A percentile compares a stretch with the other conserved stretches of the same genome.
Evolutionary conservation across 2,797 vertebrate genomes (phyloP).

Genomic region (Gymnoscopelus microlampas): DNA sequence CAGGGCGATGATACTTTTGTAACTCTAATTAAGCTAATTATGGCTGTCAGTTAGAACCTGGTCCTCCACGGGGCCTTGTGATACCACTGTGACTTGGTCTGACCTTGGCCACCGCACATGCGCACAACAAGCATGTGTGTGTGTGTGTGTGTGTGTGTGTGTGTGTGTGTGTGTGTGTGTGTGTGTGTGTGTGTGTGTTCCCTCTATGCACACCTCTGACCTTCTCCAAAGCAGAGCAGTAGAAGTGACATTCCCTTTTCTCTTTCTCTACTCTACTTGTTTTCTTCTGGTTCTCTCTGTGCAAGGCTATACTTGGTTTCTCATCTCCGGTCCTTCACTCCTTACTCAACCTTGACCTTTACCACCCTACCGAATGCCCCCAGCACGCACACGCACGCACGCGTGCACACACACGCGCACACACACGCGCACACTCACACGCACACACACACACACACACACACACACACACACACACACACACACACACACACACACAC

Average conservation of each 20-base stretch:
- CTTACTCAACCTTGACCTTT: too few species aligned
- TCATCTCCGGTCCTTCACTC: too few species aligned
- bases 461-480: too few species aligned
- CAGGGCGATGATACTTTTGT: slow-evolving; percentile 75
- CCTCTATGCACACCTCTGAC: slow-evolving; percentile 41
- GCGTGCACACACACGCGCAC: too few species aligned
- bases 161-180: too few species aligned
- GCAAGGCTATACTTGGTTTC: too few species aligned
- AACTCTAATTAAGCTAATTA: slow-evolving; percentile 81
- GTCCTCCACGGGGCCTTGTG: slow-evolving; percentile 69
- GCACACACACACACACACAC: too few species aligned
- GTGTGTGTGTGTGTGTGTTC: slow-evolving; percentile 19
- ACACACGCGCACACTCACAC: too few species aligned
- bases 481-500: too few species aligned
- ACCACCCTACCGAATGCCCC: too few species aligned
- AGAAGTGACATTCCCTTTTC: not conserved
- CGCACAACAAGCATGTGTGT: not conserved
- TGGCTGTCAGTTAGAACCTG: slow-evolving; percentile 77
- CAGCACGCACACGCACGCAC: too few species aligned
- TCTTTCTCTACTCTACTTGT: slow-evolving; percentile 7
- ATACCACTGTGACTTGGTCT: slow-evolving; percentile 69
- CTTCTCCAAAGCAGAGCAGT: slow-evolving; percentile 28
- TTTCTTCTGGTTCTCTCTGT: not conserved
- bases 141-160: not conserved
- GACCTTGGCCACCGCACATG: slow-evolving; percentile 63